phyloP scores from a whole-genome alignment of 2,797 vertebrate genomes.

The Danio choprae region DNA sequence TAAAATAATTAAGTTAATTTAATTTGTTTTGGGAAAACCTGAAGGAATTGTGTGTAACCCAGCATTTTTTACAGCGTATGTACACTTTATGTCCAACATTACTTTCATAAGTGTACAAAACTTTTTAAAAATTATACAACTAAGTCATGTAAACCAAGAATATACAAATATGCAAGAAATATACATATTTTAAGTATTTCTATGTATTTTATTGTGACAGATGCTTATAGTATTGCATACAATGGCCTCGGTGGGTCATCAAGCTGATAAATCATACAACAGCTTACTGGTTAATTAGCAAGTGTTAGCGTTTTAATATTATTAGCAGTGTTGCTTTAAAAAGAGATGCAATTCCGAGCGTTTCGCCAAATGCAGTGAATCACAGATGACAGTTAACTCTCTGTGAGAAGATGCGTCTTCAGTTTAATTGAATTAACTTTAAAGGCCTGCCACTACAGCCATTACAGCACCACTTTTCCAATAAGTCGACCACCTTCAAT shows the following conservation, averaged over 20 bases:
- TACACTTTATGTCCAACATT: no score
- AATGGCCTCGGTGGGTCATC: neutral
- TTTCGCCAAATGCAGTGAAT: conserved; percentile 27
- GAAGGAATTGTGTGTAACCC: no score
- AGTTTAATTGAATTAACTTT: conserved; percentile 25
- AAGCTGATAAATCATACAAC: neutral
- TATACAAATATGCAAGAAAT: no score
- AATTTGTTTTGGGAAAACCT: no score
- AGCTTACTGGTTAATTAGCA: neutral
- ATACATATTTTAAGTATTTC: no score
- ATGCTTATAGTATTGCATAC: neutral
- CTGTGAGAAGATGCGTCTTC: neutral
- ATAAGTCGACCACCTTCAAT: conserved; percentile 18
- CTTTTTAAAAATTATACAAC: no score
- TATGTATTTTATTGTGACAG: neutral
- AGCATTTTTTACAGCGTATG: no score
- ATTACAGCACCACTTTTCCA: conserved; percentile 12
- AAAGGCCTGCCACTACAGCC: conserved; percentile 14
- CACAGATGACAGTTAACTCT: neutral
- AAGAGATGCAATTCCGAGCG: neutral
- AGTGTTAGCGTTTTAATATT: neutral
- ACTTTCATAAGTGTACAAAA: no score
- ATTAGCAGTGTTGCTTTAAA: conserved; percentile 14
- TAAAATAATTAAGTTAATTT: no score
- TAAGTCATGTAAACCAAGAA: no score